These are phyloP conservation scores for Amia ocellicauda DNA, from an alignment of 2,113 vertebrate genomes.

Conservation along the genomic window DNA sequence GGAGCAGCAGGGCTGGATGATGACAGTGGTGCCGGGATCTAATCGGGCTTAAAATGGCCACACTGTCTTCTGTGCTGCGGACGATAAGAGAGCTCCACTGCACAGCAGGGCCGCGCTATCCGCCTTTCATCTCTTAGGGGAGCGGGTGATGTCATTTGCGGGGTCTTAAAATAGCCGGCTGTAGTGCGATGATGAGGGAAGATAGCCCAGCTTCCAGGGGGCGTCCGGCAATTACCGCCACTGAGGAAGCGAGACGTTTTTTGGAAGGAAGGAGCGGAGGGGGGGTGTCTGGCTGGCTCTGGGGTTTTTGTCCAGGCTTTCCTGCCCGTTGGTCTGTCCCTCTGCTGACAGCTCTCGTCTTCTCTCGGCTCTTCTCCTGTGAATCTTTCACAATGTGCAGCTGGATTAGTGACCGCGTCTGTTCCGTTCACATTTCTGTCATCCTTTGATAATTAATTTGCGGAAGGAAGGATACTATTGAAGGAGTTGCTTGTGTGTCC, in stretches of 20 bases:
- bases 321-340: too few species aligned
- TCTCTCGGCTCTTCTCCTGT: too few species aligned
- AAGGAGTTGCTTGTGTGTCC: too few species aligned
- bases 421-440: too few species aligned
- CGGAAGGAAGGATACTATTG: too few species aligned
- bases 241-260: conserved; percentile 27
- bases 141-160: conserved; percentile 60
- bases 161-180: conserved; percentile 57
- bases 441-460: too few species aligned
- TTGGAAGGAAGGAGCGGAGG: conserved; percentile 20
- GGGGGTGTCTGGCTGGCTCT: background rate
- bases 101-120: conserved; percentile 44
- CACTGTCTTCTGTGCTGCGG: conserved; percentile 54
- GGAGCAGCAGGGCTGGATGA: background rate
- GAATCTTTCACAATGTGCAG: too few species aligned
- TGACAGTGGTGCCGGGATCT: conserved; percentile 12
- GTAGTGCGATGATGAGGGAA: conserved; percentile 47
- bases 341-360: too few species aligned
- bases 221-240: conserved; percentile 62
- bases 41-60: conserved; percentile 30
- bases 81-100: conserved; percentile 59
- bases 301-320: background rate
- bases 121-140: conserved; percentile 63
- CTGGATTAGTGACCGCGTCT: too few species aligned
- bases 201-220: conserved; percentile 51